Evolutionary conservation across 2,113 vertebrate genomes (phyloP).

Genomic region (Eubucco bourcierii): DNA sequence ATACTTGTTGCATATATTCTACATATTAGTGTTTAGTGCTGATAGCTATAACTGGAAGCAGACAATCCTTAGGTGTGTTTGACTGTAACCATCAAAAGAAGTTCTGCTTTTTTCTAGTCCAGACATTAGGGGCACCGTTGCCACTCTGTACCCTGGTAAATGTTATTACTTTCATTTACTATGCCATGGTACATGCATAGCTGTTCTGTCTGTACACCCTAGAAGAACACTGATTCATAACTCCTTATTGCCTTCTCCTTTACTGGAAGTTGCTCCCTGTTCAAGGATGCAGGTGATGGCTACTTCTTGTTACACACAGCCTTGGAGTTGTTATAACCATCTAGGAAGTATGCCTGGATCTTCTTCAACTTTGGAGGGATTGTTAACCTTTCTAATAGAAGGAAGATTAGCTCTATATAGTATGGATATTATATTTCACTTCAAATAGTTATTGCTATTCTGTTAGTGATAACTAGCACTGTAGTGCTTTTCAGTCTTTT

Average conservation of each 20-base stretch:
- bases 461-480: neutral
- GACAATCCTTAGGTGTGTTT: neutral
- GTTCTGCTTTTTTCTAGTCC: neutral
- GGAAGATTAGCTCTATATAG: neutral
- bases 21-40: neutral
- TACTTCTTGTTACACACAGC: neutral
- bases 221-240: neutral
- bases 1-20: neutral
- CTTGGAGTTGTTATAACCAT: neutral
- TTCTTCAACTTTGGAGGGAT: neutral
- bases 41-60: neutral
- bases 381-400: neutral
- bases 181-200: neutral
- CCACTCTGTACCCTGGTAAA: neutral
- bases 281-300: neutral
- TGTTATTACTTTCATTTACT: neutral
- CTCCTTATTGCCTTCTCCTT: neutral
- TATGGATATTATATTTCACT: neutral
- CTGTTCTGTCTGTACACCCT: neutral
- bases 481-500: neutral
- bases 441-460: neutral
- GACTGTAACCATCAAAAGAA: neutral
- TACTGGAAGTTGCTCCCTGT: neutral
- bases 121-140: neutral
- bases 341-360: neutral